These are phyloP conservation scores for Lamproptera curius DNA, from an alignment of 2,888 invertebrate species.

Conservation along the genomic window DNA sequence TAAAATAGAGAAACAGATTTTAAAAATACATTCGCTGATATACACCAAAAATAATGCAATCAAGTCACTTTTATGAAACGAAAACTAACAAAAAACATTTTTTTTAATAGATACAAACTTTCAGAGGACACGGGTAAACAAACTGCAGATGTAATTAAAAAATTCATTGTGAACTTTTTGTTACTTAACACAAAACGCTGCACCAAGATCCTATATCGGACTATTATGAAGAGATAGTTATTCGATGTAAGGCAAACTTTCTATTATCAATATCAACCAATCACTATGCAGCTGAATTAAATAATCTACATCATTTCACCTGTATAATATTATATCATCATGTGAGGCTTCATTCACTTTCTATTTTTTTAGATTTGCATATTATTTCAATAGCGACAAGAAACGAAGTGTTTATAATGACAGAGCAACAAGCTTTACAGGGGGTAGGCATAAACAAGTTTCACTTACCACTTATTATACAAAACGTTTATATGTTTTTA, in stretches of 20 bases:
- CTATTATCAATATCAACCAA: constrained; percentile 35
- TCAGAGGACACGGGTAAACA: constrained; percentile 51
- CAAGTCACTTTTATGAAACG: not conserved
- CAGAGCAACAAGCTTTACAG: not conserved
- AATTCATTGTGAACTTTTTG: constrained; percentile 25
- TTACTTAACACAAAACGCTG: constrained; percentile 23
- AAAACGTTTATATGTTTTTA: not conserved
- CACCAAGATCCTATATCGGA: constrained; percentile 27
- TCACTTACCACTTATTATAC: constrained; percentile 14
- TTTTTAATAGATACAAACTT: too few relatives aligned
- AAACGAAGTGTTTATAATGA: constrained; percentile 8
- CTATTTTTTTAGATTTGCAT: constrained; percentile 35
- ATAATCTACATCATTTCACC: constrained; percentile 59
- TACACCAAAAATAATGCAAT: not conserved
- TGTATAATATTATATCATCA: constrained; percentile 61
- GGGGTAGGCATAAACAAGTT: constrained; percentile 22
- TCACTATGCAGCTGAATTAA: constrained; percentile 39
- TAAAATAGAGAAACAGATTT: not conserved
- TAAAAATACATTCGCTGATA: not conserved
- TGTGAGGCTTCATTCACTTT: constrained; percentile 53
- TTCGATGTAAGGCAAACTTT: constrained; percentile 26
- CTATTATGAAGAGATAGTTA: constrained; percentile 19
- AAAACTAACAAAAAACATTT: too few relatives aligned
- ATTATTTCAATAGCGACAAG: constrained; percentile 20
- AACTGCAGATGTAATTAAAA: constrained; percentile 47